Base-by-base conservation (phyloP, 2,888 invertebrate species). In the Ophion slaviceki region DNA sequence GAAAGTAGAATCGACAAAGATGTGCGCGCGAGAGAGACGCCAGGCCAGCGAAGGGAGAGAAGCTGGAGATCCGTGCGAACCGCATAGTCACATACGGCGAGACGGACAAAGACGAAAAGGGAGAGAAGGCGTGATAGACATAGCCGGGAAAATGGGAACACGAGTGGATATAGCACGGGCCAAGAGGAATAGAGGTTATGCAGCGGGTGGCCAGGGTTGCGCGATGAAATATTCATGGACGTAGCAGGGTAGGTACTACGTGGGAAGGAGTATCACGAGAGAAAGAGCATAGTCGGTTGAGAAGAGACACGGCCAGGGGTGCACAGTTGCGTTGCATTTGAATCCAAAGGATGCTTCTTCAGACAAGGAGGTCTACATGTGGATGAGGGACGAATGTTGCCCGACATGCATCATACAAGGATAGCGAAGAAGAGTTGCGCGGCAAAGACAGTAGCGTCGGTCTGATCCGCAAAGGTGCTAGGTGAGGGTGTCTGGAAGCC, bases 341-440 rank as follows among this genome's bases (percentile, higher is more conserved):
- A 89, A 90, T 89, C 88, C 81, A 84, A 53, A 81, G 87, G 80
- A 78, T 76, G 81, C 68, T 59, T 1, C 32, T 72, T 20, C 80
- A 88, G 85, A 89, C 87, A 88, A 89, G 88, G 80, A 89, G 57
- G 77, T 68, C 86, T 81, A 76, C 78, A 87, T 84, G 83, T 72
- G 67, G 32, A 53, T 45, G 59, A 82, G 76, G 32, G 24, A 47
- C 53, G 24, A 20, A 24, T 20, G 24, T 20, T 11, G 20, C 61
- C 53, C 53, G 53, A 17, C 17, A 53, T 17, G 53, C 53, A 53
- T 53, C 53, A 53, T 5, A 14, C 53, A 17, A 53, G 59, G 70
- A 84, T 28, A 28, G 17, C 7, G 24, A 40, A 2, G 47, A 40
- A 10, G 8, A 11, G 28, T 53, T 70, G 85, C 87, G 76, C 70